These are phyloP conservation scores for Ctenopoma kingsleyae DNA, from an alignment of 2,797 vertebrate genomes.

Conservation along the genomic window DNA sequence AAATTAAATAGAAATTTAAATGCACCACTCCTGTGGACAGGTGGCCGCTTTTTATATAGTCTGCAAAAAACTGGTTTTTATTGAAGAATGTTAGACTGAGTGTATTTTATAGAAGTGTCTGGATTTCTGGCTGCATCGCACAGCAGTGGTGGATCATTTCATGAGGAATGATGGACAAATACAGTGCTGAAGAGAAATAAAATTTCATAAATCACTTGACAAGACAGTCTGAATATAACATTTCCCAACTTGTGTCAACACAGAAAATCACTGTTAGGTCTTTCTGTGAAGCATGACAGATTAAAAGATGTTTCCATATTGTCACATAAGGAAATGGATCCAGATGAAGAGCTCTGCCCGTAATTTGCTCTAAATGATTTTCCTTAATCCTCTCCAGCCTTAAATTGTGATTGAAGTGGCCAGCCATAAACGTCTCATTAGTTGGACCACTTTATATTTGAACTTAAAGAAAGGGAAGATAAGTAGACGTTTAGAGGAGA, in stretches of 20 bases:
- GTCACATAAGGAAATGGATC: constrained; percentile 49
- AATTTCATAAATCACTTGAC: no score
- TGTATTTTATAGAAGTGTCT: no score
- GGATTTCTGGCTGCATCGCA: no score
- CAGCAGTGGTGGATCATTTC: no score
- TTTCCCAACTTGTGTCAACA: constrained; percentile 28
- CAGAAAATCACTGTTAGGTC: constrained; percentile 24
- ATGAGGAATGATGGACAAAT: background rate
- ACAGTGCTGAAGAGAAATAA: no score
- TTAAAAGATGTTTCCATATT: constrained; percentile 28
- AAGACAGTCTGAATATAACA: constrained; percentile 1
- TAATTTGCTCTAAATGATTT: constrained; percentile 61
- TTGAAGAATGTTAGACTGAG: no score
- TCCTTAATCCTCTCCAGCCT: constrained; percentile 42
- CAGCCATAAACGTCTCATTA: constrained; percentile 29
- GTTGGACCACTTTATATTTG: constrained; percentile 13
- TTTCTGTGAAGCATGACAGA: constrained; percentile 17
- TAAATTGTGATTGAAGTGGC: constrained; percentile 32
- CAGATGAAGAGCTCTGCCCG: constrained; percentile 42
- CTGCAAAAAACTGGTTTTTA: no score
- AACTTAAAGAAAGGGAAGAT: constrained; percentile 14
- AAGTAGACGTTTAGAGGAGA: constrained; percentile 7
- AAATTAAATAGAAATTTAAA: no score
- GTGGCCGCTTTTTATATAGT: no score
- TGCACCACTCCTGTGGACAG: no score